phyloP scores from a whole-genome alignment of 2,113 vertebrate genomes.

The Cochlearius cochlearius region DNA sequence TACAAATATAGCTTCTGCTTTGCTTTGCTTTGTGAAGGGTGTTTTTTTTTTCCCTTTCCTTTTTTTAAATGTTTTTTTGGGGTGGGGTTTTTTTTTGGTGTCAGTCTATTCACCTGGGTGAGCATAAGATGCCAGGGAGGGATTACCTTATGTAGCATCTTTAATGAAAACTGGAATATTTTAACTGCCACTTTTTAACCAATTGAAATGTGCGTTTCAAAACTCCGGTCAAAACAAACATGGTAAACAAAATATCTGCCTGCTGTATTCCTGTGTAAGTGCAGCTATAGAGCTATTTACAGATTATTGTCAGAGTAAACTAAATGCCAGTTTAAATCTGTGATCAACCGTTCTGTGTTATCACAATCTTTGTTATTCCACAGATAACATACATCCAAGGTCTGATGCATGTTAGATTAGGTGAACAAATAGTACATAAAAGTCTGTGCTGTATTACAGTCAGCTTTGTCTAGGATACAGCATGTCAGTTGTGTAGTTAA shows the following conservation, averaged over 20 bases:
- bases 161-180: slow-evolving; percentile 46
- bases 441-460: slow-evolving; percentile 51
- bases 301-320: slow-evolving; percentile 70
- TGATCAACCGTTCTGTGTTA: slow-evolving; percentile 66
- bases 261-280: neutral
- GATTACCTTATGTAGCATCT: neutral
- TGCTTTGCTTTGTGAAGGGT: neutral
- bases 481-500: slow-evolving; percentile 64
- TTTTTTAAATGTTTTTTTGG: neutral
- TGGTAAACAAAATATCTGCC: slow-evolving; percentile 37
- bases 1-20: slow-evolving; percentile 72
- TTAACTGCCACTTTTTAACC: slow-evolving; percentile 29
- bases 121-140: neutral
- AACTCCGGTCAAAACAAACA: slow-evolving; percentile 54
- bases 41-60: neutral
- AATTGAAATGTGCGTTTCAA: slow-evolving; percentile 39
- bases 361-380: slow-evolving; percentile 67
- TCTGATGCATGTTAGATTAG: slow-evolving; percentile 71
- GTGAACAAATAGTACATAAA: slow-evolving; percentile 64
- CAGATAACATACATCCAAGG: slow-evolving; percentile 54
- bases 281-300: slow-evolving; percentile 58
- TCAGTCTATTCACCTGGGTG: neutral
- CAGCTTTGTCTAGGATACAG: slow-evolving; percentile 64
- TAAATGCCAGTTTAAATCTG: slow-evolving; percentile 76
- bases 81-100: neutral